Percentiles rank a stretch among this genome's conserved stretches.
Conservation (phyloP, 2,888 invertebrate species). For the Cyclophora punctaria region DNA sequence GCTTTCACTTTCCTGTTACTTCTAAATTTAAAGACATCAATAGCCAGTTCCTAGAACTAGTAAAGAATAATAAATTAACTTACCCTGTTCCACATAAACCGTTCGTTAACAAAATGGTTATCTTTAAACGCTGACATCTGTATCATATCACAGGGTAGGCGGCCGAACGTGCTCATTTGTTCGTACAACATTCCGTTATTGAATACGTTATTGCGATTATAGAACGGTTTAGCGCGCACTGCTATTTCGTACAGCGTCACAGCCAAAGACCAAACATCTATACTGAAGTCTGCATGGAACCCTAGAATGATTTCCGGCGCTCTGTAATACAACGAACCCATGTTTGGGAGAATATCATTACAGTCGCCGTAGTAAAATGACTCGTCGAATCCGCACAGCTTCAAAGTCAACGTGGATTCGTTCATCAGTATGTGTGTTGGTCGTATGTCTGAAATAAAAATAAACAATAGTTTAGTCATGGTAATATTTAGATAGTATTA, state of each 20-base stretch:
- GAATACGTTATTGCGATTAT: slow-evolving; percentile 27
- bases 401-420: slow-evolving; percentile 25
- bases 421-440: slow-evolving; percentile 47
- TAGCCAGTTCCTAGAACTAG: no score
- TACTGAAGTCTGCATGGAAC: slow-evolving; percentile 26
- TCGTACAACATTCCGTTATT: slow-evolving; percentile 41
- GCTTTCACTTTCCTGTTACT: no score
- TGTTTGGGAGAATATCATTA: slow-evolving; percentile 15
- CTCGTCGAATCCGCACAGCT: slow-evolving; percentile 50
- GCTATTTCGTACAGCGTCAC: slow-evolving; percentile 49
- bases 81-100: no score
- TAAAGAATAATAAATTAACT: no score
- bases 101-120: slow-evolving; percentile 21
- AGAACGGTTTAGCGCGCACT: slow-evolving; percentile 31
- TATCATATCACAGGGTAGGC: slow-evolving; percentile 33
- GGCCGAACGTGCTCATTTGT: slow-evolving; percentile 37
- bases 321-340: slow-evolving; percentile 36
- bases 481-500: no score
- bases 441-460: slow-evolving; percentile 44
- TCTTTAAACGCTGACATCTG: slow-evolving; percentile 17
- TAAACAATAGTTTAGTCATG: not conserved
- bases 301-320: slow-evolving; percentile 54
- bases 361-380: slow-evolving; percentile 17
- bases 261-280: slow-evolving; percentile 53
- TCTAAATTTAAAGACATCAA: no score